phyloP scores from a whole-genome alignment of 2,113 vertebrate genomes.

The Coturnix japonica region DNA sequence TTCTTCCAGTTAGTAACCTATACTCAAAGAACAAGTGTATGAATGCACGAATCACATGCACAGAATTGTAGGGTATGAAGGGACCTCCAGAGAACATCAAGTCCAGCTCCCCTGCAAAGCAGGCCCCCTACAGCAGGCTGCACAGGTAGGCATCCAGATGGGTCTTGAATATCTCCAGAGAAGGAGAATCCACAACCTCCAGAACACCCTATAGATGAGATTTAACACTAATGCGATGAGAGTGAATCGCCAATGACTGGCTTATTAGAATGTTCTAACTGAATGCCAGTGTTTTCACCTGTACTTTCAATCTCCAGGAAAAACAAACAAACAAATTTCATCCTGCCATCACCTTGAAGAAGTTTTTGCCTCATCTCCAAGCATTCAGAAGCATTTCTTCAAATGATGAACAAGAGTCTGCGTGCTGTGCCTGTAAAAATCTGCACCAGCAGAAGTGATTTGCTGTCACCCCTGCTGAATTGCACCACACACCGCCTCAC shows the following conservation, averaged over 20 bases:
- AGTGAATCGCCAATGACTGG: background rate
- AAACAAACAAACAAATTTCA: background rate
- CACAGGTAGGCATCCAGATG: too few species aligned
- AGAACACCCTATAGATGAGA: background rate
- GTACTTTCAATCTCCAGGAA: background rate
- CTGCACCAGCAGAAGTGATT: too few species aligned
- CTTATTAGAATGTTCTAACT: background rate
- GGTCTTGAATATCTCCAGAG: too few species aligned
- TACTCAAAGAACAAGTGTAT: accelerated
- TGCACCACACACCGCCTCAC: background rate
- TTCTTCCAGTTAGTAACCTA: background rate
- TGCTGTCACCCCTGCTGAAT: too few species aligned
- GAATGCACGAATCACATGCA: too few species aligned
- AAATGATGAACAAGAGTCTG: too few species aligned
- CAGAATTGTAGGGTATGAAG: too few species aligned
- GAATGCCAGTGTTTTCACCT: background rate
- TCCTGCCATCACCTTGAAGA: background rate
- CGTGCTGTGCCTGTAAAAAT: too few species aligned
- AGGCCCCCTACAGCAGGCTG: too few species aligned
- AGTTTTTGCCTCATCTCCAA: background rate
- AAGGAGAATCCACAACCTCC: too few species aligned
- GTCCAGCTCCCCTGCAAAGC: too few species aligned
- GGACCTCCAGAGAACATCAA: too few species aligned
- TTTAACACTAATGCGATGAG: background rate
- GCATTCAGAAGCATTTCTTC: background rate